These are phyloP conservation scores for Streblospio benedicti DNA, from an alignment of 1,140 invertebrate genomes.

Conservation along the genomic window DNA sequence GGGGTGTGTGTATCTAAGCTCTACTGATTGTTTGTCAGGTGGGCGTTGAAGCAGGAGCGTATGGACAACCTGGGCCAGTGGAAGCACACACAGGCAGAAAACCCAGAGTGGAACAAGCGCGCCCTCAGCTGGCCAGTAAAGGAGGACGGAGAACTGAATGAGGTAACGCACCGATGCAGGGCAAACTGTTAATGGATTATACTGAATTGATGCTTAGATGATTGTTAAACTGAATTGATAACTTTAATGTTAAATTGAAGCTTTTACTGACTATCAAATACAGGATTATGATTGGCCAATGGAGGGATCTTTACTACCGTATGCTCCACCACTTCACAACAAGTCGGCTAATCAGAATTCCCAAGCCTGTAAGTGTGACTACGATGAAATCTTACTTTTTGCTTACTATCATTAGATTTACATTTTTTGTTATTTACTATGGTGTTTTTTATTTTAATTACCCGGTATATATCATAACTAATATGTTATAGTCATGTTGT, in stretches of 20 bases:
- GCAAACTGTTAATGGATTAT: slow-evolving; percentile 22
- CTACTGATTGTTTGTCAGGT: no score
- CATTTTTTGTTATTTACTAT: not conserved
- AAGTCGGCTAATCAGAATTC: slow-evolving; percentile 19
- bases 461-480: not conserved
- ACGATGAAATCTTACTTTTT: no score
- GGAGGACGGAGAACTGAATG: slow-evolving; percentile 36
- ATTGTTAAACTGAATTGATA: no score
- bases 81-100: slow-evolving; percentile 40
- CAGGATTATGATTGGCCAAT: slow-evolving; percentile 47
- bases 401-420: not conserved
- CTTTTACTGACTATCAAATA: no score
- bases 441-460: not conserved
- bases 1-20: no score
- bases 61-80: slow-evolving; percentile 45
- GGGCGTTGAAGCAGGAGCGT: slow-evolving; percentile 43
- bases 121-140: slow-evolving; percentile 45
- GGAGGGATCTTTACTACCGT: slow-evolving; percentile 41
- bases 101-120: slow-evolving; percentile 43
- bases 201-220: not conserved
- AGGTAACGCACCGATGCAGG: no score
- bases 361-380: slow-evolving; percentile 30
- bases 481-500: no score
- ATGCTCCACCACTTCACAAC: slow-evolving; percentile 40
- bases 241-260: no score